phyloP scores from a whole-genome alignment of 2,888 invertebrate genomes.

The Chirona hameri region DNA sequence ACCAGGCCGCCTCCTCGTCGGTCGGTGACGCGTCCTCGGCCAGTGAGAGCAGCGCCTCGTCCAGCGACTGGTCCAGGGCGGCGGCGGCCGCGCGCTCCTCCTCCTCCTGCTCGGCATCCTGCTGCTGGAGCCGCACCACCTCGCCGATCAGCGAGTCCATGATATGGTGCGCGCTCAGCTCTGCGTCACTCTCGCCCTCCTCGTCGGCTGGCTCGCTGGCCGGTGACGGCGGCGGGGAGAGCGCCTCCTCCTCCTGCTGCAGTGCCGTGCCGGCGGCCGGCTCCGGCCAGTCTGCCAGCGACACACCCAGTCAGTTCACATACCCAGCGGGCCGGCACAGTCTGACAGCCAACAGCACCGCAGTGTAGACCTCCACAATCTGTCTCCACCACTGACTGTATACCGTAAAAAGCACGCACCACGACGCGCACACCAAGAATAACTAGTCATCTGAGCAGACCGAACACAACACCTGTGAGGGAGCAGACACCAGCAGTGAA shows the following conservation, averaged over 20 bases:
- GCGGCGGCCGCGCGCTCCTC: not conserved
- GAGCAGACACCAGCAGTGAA: no score
- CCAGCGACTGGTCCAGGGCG: slow-evolving; percentile 4
- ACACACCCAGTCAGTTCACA: not conserved
- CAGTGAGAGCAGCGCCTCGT: slow-evolving; percentile 5
- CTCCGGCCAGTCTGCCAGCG: not conserved
- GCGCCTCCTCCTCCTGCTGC: not conserved
- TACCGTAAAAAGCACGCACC: no score
- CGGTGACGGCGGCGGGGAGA: not conserved
- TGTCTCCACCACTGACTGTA: no score
- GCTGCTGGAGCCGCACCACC: slow-evolving; percentile 3
- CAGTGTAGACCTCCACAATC: no score
- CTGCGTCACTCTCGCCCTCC: slow-evolving; percentile 1
- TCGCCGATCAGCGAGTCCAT: slow-evolving; percentile 27
- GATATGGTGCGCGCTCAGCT: not conserved
- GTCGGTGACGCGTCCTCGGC: not conserved
- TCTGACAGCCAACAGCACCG: no score
- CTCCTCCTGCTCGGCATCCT: not conserved
- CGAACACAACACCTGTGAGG: no score
- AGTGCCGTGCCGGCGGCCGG: not conserved
- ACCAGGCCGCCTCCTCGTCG: not conserved
- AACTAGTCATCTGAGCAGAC: no score
- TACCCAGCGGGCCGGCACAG: no score
- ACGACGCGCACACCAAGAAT: no score
- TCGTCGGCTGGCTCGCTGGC: not conserved